These are phyloP conservation scores for Moxostoma hubbsi DNA, from an alignment of 2,797 vertebrate species.

Conservation along the genomic window DNA sequence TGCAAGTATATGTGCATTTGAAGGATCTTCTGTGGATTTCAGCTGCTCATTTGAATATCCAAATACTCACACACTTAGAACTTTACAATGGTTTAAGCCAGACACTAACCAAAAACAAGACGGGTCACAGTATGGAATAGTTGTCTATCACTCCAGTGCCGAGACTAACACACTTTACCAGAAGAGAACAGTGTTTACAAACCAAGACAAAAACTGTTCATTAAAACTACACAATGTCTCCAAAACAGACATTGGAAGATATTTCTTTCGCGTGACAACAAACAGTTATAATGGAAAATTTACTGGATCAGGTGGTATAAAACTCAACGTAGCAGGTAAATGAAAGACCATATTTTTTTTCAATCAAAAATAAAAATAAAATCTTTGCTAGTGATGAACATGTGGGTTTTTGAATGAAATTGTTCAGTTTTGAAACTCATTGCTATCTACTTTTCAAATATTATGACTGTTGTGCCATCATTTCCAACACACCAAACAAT, in stretches of 20 bases:
- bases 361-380: neutral
- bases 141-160: neutral
- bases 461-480: too few relatives aligned
- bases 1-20: neutral
- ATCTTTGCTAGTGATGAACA: too few relatives aligned
- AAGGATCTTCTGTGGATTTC: constrained; percentile 22
- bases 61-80: constrained; percentile 3
- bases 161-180: neutral
- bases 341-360: neutral
- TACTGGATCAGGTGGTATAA: neutral
- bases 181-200: constrained; percentile 25
- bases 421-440: too few relatives aligned
- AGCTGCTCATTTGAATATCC: constrained; percentile 14
- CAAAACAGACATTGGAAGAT: constrained; percentile 24
- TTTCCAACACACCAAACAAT: too few relatives aligned
- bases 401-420: neutral
- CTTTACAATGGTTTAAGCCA: constrained; percentile 60
- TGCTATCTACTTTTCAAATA: too few relatives aligned
- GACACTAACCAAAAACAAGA: neutral
- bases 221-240: constrained; percentile 34
- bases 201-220: constrained; percentile 31
- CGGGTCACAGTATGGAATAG: constrained; percentile 3
- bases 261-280: constrained; percentile 16
- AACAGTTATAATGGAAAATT: accelerated
- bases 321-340: constrained; percentile 36